These are phyloP conservation scores for Biston stratarius DNA, from an alignment of 2,888 invertebrate species.

Conservation along the genomic window DNA sequence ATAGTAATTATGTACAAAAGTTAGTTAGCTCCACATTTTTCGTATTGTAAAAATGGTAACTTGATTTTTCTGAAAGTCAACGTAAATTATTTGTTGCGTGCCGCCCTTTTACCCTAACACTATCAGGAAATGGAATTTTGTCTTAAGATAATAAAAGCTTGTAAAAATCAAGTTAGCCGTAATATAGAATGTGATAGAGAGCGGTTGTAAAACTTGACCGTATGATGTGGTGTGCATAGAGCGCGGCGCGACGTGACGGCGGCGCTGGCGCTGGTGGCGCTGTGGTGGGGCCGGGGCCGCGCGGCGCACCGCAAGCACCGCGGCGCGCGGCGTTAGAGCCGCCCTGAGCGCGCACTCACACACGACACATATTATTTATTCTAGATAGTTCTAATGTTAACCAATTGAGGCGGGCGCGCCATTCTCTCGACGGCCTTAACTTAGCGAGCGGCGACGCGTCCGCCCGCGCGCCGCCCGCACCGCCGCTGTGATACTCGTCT, in stretches of 20 bases:
- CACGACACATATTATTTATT: constrained; percentile 71
- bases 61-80: too few relatives aligned
- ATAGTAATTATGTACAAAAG: too few relatives aligned
- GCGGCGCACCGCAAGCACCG: constrained; percentile 85
- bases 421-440: constrained; percentile 67
- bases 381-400: constrained; percentile 85
- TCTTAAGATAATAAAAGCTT: too few relatives aligned
- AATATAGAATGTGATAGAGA: neutral
- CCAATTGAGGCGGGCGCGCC: constrained; percentile 76
- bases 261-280: constrained; percentile 74
- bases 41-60: too few relatives aligned
- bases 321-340: constrained; percentile 86
- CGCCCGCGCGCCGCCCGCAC: constrained; percentile 61
- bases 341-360: constrained; percentile 69
- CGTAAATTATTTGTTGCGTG: neutral
- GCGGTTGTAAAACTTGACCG: neutral
- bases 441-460: constrained; percentile 66
- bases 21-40: too few relatives aligned
- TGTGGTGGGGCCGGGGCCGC: constrained; percentile 71
- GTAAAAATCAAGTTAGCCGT: neutral
- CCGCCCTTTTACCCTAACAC: neutral
- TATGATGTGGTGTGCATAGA: constrained; percentile 49
- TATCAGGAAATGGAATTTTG: neutral
- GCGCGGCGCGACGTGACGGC: constrained; percentile 63
- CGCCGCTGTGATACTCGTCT: constrained; percentile 52